Percentiles rank a stretch among this genome's conserved stretches.
Evolutionary conservation across 2,888 invertebrate species (phyloP).

Genomic region (Bombyx huttoni): DNA sequence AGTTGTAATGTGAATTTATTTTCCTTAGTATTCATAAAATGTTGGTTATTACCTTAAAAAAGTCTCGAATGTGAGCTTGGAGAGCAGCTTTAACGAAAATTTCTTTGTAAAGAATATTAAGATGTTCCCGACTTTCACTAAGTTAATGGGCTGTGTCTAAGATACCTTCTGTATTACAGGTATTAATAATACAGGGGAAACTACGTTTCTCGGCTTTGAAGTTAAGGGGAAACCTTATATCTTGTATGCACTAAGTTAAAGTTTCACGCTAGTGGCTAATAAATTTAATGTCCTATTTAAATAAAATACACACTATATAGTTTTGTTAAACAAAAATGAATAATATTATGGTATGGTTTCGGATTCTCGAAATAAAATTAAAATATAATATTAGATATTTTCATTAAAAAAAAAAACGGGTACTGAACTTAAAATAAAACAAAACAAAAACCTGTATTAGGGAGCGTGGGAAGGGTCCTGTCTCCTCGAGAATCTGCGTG

Average conservation of each 20-base stretch:
- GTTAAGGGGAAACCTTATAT: not conserved
- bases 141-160: not conserved
- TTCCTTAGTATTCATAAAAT: not conserved
- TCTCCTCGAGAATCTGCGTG: slow-evolving; percentile 83
- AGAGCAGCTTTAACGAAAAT: not conserved
- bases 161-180: not conserved
- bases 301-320: too few relatives aligned
- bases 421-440: not conserved
- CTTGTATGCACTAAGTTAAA: not conserved
- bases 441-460: slow-evolving; percentile 78
- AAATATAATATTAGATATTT: not conserved
- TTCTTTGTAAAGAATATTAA: not conserved
- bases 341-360: too few relatives aligned
- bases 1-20: not conserved
- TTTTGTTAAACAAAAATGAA: too few relatives aligned
- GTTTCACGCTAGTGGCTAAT: not conserved
- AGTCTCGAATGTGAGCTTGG: not conserved
- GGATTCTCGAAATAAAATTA: not conserved
- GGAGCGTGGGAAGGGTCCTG: slow-evolving; percentile 78
- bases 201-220: not conserved
- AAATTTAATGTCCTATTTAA: too few relatives aligned
- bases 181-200: not conserved
- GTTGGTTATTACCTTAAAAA: not conserved
- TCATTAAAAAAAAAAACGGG: not conserved
- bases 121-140: not conserved